Conservation (phyloP, 2,888 invertebrate species). For the Aplocera efformata region DNA sequence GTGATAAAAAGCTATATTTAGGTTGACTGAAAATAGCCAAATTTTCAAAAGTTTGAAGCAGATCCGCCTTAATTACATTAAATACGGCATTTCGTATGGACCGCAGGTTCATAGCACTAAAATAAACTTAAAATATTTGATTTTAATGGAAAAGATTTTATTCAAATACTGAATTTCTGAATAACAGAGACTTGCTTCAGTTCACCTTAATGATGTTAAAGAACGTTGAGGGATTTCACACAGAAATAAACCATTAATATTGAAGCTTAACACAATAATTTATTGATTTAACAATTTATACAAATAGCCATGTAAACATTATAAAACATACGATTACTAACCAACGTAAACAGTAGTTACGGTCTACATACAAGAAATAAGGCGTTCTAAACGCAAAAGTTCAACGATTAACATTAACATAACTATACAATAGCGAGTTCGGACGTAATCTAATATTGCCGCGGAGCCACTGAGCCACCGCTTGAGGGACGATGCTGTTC, state of each 20-base stretch:
- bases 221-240: no score
- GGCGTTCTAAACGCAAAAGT: constrained; percentile 75
- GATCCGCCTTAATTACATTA: no score
- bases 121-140: no score
- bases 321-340: constrained; percentile 69
- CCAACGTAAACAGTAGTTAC: constrained; percentile 59
- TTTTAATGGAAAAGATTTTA: no score
- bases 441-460: constrained; percentile 80
- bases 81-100: no score
- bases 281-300: constrained; percentile 75
- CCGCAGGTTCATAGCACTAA: no score
- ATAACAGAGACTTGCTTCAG: no score
- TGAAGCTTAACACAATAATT: constrained; percentile 73
- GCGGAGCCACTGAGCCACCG: constrained; percentile 51
- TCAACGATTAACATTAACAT: constrained; percentile 59
- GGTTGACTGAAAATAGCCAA: no score
- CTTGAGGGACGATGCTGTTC: constrained; percentile 64
- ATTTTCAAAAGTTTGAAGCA: no score
- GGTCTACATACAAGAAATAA: constrained; percentile 49
- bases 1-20: no score
- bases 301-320: constrained; percentile 75
- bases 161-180: no score
- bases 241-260: constrained; percentile 22
- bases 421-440: constrained; percentile 50
- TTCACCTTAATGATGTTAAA: no score